Evolutionary conservation across 2,888 invertebrate genomes (phyloP).

Genomic region (Tryphoninae sp.): DNA sequence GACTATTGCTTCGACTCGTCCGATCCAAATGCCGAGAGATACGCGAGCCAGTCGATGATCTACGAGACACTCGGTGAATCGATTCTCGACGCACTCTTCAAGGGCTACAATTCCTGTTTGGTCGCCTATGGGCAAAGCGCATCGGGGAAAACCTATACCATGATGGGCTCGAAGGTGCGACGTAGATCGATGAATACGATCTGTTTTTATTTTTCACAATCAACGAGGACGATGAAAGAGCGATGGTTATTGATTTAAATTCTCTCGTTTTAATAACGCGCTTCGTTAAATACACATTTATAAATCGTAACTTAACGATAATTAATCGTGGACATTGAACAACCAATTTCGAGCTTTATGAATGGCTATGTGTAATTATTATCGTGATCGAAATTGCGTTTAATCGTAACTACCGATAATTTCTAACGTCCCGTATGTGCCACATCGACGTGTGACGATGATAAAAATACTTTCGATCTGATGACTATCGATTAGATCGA

Average conservation of each 20-base stretch:
- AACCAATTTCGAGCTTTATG: constrained; percentile 8
- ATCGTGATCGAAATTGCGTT: neutral
- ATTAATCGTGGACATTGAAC: neutral
- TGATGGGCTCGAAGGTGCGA: constrained; percentile 85
- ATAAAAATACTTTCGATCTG: constrained; percentile 3
- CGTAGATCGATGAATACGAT: neutral
- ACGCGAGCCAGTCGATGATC: constrained; percentile 85
- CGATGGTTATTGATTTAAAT: neutral
- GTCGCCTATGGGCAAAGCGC: constrained; percentile 90
- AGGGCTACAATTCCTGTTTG: constrained; percentile 87
- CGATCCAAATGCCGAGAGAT: constrained; percentile 81
- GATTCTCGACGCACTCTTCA: constrained; percentile 85
- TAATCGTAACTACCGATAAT: neutral
- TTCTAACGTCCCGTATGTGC: neutral
- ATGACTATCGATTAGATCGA: constrained; percentile 1
- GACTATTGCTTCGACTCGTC: constrained; percentile 86
- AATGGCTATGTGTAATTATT: neutral
- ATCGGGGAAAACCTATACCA: constrained; percentile 90
- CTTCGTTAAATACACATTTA: neutral
- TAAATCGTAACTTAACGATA: neutral
- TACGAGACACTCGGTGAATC: constrained; percentile 86
- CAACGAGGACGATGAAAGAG: neutral
- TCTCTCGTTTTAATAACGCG: neutral
- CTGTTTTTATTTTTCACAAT: neutral
- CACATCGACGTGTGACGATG: neutral